These are phyloP conservation scores for Trissolcus basalis DNA, from an alignment of 1,140 invertebrate species.

Conservation along the genomic window DNA sequence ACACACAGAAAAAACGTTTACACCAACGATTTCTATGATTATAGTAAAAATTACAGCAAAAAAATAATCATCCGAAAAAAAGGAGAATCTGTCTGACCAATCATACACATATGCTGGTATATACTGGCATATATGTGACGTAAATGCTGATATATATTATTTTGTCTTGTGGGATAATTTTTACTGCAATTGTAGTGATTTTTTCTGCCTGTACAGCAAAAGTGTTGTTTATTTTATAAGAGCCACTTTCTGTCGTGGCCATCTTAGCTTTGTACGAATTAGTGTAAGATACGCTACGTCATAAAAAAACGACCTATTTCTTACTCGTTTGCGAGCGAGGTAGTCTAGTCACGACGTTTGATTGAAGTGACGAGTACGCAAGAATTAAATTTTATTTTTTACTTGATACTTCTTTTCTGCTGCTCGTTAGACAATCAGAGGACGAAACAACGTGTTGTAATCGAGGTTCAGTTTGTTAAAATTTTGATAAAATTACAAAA, in stretches of 20 bases:
- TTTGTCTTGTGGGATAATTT: no score
- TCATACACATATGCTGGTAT: no score
- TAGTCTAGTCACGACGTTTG: slow-evolving; percentile 45
- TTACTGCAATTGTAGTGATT: no score
- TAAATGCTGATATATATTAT: no score
- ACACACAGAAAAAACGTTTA: no score
- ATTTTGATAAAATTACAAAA: slow-evolving; percentile 5
- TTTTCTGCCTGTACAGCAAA: neutral
- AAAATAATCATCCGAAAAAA: no score
- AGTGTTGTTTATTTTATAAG: slow-evolving; percentile 3
- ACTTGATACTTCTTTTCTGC: neutral
- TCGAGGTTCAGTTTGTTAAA: no score
- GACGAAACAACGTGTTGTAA: no score
- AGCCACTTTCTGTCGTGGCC: slow-evolving; percentile 55
- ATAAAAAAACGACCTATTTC: slow-evolving; percentile 39
- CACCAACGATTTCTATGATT: no score
- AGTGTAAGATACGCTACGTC: slow-evolving; percentile 56
- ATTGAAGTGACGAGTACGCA: slow-evolving; percentile 6
- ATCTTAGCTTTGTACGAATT: slow-evolving; percentile 58
- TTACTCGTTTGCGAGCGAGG: slow-evolving; percentile 51
- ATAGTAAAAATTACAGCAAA: no score
- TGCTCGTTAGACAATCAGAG: slow-evolving; percentile 30
- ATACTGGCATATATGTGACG: no score
- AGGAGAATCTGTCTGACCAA: no score
- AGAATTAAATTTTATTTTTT: slow-evolving; percentile 15